Evolutionary conservation across 1,140 invertebrate genomes (phyloP).

Genomic region (Papilio glaucus): DNA sequence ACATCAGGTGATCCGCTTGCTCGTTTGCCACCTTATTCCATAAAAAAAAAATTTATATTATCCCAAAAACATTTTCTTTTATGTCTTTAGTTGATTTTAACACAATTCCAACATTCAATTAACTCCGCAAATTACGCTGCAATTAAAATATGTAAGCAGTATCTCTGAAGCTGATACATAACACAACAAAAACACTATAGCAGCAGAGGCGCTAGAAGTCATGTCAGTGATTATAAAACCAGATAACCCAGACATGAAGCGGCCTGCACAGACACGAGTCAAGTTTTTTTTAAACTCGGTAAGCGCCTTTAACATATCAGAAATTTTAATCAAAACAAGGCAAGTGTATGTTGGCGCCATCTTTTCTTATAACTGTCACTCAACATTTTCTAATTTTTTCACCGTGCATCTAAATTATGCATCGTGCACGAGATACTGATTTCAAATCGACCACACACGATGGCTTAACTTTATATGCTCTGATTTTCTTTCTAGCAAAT

Average conservation of each 20-base stretch:
- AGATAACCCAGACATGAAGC: conserved; percentile 18
- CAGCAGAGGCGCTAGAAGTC: conserved; percentile 34
- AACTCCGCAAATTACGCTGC: conserved; percentile 17
- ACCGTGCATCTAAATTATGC: conserved; percentile 29
- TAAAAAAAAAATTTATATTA: too few species aligned
- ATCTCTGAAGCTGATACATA: neutral
- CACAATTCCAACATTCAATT: conserved; percentile 2
- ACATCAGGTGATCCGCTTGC: too few species aligned
- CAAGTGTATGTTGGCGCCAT: conserved; percentile 1
- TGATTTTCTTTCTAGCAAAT: neutral
- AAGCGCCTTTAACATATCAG: conserved; percentile 28
- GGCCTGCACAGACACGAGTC: conserved; percentile 31
- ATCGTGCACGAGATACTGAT: conserved; percentile 54
- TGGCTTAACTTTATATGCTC: conserved; percentile 1
- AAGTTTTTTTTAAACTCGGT: conserved; percentile 28
- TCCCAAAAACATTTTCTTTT: neutral
- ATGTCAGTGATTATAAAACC: conserved; percentile 38
- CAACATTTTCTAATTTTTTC: conserved; percentile 51
- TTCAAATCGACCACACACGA: conserved; percentile 49
- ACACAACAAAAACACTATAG: conserved; percentile 30
- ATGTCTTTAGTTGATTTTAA: neutral
- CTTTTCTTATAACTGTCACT: conserved; percentile 28
- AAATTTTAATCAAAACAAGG: conserved; percentile 35
- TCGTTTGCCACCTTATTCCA: too few species aligned
- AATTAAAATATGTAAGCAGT: conserved; percentile 28